These are phyloP conservation scores for Eufriesea mexicana DNA, from an alignment of 1,140 invertebrate genomes.

Conservation along the genomic window DNA sequence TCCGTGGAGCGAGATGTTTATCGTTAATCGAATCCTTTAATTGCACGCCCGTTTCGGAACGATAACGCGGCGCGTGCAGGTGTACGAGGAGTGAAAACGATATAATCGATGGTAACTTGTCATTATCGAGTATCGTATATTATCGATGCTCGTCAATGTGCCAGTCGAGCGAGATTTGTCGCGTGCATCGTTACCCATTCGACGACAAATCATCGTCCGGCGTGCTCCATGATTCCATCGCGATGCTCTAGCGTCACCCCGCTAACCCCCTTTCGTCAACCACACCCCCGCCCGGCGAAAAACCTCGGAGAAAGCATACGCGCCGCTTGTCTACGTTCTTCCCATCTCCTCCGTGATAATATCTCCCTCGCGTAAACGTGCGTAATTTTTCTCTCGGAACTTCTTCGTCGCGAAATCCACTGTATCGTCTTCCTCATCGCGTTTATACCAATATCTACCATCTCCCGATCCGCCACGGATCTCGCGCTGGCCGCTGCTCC, in stretches of 20 bases:
- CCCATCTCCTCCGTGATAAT: no score
- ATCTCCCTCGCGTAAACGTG: neutral
- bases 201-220: slow-evolving; percentile 67
- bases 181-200: slow-evolving; percentile 64
- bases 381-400: neutral
- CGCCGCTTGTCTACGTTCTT: no score
- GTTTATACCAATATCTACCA: neutral
- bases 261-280: neutral
- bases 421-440: neutral
- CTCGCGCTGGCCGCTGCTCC: neutral
- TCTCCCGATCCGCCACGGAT: neutral
- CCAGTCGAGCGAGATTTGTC: slow-evolving; percentile 66
- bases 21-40: slow-evolving; percentile 55
- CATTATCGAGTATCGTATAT: slow-evolving; percentile 62
- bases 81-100: slow-evolving; percentile 50
- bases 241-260: slow-evolving; percentile 2
- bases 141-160: slow-evolving; percentile 64
- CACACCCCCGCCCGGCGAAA: neutral
- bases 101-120: slow-evolving; percentile 58
- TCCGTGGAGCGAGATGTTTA: slow-evolving; percentile 20
- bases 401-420: slow-evolving; percentile 3
- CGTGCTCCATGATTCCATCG: neutral
- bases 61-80: slow-evolving; percentile 44
- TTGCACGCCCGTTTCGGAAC: slow-evolving; percentile 46
- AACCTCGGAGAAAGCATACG: neutral